Conservation (phyloP, 2,888 invertebrate genomes). For the Eutolmus rufibarbis region DNA sequence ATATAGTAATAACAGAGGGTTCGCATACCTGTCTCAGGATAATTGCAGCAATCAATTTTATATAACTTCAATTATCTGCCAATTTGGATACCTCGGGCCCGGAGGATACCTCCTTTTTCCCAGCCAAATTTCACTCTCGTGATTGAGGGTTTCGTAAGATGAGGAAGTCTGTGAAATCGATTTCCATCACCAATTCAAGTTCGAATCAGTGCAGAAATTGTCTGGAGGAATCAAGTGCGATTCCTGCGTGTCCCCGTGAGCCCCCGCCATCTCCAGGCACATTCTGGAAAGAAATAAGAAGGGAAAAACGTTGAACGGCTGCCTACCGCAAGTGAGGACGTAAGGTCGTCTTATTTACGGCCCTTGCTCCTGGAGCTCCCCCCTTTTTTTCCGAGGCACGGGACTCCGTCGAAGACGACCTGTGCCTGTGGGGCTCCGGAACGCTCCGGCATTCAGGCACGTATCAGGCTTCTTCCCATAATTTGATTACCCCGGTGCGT, state of each 20-base stretch:
- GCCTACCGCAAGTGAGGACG: neutral
- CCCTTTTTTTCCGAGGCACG: neutral
- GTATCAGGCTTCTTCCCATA: slow-evolving; percentile 17
- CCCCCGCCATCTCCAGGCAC: too few species aligned
- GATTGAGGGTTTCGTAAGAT: neutral
- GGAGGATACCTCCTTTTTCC: neutral
- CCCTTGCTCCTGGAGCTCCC: neutral
- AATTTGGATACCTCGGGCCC: neutral
- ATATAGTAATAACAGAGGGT: neutral
- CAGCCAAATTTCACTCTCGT: neutral
- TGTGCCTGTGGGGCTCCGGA: neutral
- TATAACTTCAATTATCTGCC: neutral
- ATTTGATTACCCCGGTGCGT: slow-evolving; percentile 13
- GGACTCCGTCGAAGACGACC: neutral
- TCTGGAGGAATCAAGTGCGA: neutral
- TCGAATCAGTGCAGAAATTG: slow-evolving; percentile 10
- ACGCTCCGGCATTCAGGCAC: neutral
- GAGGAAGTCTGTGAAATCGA: neutral
- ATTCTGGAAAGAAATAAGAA: neutral
- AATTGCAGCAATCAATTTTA: neutral
- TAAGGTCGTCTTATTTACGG: neutral
- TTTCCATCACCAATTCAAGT: neutral
- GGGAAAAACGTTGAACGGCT: neutral
- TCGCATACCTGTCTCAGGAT: neutral
- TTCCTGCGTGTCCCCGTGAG: neutral